These are phyloP conservation scores for Amniataba percoides DNA, from an alignment of 2,797 vertebrate species.

Conservation along the genomic window DNA sequence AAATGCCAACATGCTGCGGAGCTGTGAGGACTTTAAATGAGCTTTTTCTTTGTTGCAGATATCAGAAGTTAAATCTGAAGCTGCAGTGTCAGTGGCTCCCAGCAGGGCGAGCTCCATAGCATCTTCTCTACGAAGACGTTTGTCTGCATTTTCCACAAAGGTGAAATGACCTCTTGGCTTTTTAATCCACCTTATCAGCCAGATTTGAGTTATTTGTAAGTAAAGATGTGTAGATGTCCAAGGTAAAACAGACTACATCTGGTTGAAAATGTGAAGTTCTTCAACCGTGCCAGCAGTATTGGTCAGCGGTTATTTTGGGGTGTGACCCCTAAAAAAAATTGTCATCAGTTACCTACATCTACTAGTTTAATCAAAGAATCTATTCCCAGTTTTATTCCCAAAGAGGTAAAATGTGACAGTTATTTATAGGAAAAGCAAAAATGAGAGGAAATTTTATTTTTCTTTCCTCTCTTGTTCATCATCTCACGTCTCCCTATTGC, in stretches of 20 bases:
- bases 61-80: conserved; percentile 83
- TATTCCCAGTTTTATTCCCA: background rate
- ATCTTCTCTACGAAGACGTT: conserved; percentile 82
- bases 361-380: conserved; percentile 2
- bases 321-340: background rate
- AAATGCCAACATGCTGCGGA: background rate
- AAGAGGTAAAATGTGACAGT: background rate
- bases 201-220: background rate
- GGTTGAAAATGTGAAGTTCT: too few species aligned
- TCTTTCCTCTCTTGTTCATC: background rate
- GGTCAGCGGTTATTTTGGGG: background rate
- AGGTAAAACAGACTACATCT: background rate
- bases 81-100: conserved; percentile 59
- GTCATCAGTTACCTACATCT: too few species aligned
- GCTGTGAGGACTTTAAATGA: background rate
- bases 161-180: conserved; percentile 47
- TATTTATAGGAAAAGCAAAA: background rate
- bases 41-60: conserved; percentile 65
- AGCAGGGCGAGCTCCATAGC: conserved; percentile 73
- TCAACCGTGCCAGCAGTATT: too few species aligned
- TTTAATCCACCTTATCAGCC: background rate
- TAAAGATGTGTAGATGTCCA: background rate
- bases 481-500: too few species aligned
- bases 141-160: conserved; percentile 83
- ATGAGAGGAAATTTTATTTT: background rate